Base-by-base conservation (phyloP, 30 jellyfish, hydroid and myxozoan genomes). In the Rhopilema esculentum region DNA sequence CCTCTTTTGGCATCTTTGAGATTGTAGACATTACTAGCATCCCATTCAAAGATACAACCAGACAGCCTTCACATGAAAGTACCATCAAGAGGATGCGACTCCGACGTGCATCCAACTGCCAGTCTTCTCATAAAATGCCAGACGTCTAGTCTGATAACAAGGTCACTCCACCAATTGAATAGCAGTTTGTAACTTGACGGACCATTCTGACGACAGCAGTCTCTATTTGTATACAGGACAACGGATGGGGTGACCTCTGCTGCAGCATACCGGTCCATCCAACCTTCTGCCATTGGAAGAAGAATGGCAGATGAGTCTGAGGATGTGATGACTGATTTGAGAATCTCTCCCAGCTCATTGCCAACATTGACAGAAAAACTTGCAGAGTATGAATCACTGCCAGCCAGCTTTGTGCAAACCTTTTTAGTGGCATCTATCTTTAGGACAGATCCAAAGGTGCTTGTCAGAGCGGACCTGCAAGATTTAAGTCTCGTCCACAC, bases 401-500 rank as follows among this genome's bases (percentile, higher is more conserved):
- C 97, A 8, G 97, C 80, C 66, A 89, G 80, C 40, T 89, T 89
- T 26, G 68, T 28, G 27, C 77, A 33, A 17, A 57, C 65, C 93
- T 89, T 89, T 27, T 81, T 81, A 4, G 97, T 80, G 40, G 97
- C 88, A 25, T 79, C 97, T 25, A 89, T 53, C 49, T 89, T 79
- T 1, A 89, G 76, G 27, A 80, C 73, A 51, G 69, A 57, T 32
- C 97, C 97, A 33, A 75, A 81, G 53, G 57, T 49, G 26, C 53
- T 27, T n/a, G 97, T 69, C 8, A 80, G 57, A 50, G 83, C 23
- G 27, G 82, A 83, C 77, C 75, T 86, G 76, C 65, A 74, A 29
- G 50, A 52, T 16, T 75, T 77, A 71, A 66, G 30, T 33, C 96
- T 64, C 18, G 81, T 20, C 96, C 88, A 79, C 17, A 88, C 96